phyloP scores from a whole-genome alignment of 2,113 vertebrate genomes.

The Columba janthina region DNA sequence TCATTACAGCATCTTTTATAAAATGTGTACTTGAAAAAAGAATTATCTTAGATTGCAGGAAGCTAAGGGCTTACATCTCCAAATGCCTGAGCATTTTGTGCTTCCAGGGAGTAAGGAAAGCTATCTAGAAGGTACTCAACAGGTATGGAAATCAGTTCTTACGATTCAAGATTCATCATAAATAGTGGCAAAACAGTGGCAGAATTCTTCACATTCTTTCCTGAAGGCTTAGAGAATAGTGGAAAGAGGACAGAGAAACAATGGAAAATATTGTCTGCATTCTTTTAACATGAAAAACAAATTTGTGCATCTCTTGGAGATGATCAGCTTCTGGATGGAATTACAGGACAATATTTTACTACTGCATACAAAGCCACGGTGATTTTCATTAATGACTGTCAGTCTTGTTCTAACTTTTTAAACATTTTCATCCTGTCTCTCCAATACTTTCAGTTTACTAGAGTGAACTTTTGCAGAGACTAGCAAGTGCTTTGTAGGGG shows the following conservation, averaged over 20 bases:
- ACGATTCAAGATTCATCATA: neutral
- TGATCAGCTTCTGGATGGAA: neutral
- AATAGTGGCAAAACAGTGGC: neutral
- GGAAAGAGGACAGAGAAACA: neutral
- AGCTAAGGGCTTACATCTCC: neutral
- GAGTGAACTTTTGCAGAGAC: neutral
- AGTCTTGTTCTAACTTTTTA: neutral
- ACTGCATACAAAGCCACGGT: neutral
- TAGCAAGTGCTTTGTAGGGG: neutral
- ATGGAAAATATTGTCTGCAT: neutral
- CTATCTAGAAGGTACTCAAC: neutral
- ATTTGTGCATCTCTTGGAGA: neutral
- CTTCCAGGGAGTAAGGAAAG: neutral
- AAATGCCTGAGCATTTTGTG: neutral
- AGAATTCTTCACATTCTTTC: neutral
- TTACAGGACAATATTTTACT: neutral
- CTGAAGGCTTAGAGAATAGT: neutral
- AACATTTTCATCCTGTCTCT: neutral
- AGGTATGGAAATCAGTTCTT: neutral
- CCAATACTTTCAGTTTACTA: neutral
- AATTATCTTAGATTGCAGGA: neutral
- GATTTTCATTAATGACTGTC: neutral
- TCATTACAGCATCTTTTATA: neutral
- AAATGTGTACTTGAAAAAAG: neutral
- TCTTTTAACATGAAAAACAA: neutral